Percentiles rank a stretch among this genome's conserved stretches.
Evolutionary conservation across 2,797 vertebrate genomes (phyloP).

Genomic region (Myotis vivesi): DNA sequence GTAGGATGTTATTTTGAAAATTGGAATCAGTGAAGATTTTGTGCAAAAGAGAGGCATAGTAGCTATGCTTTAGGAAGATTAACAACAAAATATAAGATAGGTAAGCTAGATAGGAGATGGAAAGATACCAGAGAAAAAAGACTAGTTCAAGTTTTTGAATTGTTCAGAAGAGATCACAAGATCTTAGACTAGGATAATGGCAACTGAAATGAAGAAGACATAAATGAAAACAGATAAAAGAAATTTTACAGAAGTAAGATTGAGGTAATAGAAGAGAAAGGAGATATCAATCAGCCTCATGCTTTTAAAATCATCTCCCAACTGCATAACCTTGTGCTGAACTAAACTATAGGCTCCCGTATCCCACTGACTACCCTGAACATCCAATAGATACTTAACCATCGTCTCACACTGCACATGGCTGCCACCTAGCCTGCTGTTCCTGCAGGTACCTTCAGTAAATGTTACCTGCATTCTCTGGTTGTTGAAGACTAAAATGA

Average conservation of each 20-base stretch:
- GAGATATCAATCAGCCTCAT: neutral
- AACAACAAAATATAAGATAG: neutral
- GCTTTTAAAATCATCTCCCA: neutral
- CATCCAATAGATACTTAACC: neutral
- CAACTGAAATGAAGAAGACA: neutral
- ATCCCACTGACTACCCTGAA: neutral
- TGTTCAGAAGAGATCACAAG: neutral
- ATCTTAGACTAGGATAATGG: neutral
- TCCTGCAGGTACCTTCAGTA: neutral
- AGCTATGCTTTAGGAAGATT: neutral
- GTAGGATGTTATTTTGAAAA: neutral
- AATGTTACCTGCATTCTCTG: neutral
- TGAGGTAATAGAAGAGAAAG: neutral
- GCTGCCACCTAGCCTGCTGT: neutral
- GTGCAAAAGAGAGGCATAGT: neutral
- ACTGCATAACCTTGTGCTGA: neutral
- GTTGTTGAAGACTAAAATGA: neutral
- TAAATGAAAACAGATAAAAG: neutral
- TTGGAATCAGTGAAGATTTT: neutral
- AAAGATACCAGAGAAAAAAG: neutral
- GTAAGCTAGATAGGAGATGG: neutral
- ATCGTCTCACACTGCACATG: neutral
- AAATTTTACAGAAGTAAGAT: neutral
- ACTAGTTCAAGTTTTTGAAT: neutral
- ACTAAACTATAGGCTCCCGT: neutral